Evolutionary conservation across 2,888 invertebrate species (phyloP).

Genomic region (Sphaerophoria rueppellii): DNA sequence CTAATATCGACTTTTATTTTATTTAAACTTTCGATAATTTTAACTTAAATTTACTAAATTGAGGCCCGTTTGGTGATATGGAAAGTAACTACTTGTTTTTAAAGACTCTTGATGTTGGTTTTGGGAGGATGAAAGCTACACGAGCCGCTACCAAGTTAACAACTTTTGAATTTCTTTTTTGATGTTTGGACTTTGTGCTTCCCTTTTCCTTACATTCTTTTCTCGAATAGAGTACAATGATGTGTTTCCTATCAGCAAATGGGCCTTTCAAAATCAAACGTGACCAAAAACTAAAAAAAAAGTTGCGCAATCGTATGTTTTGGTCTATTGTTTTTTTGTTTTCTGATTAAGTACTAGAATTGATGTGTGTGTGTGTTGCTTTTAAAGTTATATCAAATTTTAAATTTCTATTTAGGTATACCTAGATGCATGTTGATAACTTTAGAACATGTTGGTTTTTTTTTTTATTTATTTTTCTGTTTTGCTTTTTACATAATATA

Average conservation of each 20-base stretch:
- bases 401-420: slow-evolving; percentile 55
- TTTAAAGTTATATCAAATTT: slow-evolving; percentile 67
- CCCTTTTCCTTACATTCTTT: too few species aligned
- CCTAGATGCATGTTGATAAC: slow-evolving; percentile 44
- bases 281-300: slow-evolving; percentile 57
- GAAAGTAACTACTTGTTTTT: too few species aligned
- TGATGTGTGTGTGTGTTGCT: slow-evolving; percentile 9
- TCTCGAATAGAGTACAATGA: too few species aligned
- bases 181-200: too few species aligned
- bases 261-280: slow-evolving; percentile 22
- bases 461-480: too few species aligned
- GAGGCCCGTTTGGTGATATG: slow-evolving; percentile 8
- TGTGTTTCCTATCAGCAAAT: too few species aligned
- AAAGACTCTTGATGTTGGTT: too few species aligned
- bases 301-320: slow-evolving; percentile 53
- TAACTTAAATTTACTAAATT: slow-evolving; percentile 67
- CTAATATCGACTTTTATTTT: slow-evolving; percentile 61
- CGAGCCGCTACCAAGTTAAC: too few species aligned
- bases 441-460: slow-evolving; percentile 61
- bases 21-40: slow-evolving; percentile 45
- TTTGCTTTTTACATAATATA: slow-evolving; percentile 55
- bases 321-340: slow-evolving; percentile 56
- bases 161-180: too few species aligned
- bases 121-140: too few species aligned
- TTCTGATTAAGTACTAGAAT: slow-evolving; percentile 11